Conservation (phyloP, 2,797 vertebrate genomes). For the Typhlichthys eigenmanni region DNA sequence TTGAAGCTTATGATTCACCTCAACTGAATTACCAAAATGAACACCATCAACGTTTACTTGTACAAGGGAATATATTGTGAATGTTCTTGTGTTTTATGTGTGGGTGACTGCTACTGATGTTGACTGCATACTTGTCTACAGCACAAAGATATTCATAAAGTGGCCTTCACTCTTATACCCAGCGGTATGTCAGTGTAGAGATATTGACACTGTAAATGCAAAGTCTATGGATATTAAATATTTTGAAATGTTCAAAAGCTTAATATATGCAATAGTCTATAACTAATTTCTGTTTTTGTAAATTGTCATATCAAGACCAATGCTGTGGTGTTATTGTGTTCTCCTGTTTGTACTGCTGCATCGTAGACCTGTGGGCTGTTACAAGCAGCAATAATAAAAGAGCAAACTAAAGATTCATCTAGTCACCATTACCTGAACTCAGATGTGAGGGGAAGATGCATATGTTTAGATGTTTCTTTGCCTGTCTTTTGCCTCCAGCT, state of each 20-base stretch:
- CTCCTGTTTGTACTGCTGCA: constrained; percentile 3
- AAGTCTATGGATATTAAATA: constrained; percentile 26
- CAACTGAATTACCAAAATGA: constrained; percentile 10
- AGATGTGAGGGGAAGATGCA: no score
- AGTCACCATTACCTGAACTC: neutral
- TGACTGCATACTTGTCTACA: constrained; percentile 27
- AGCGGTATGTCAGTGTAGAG: constrained; percentile 22
- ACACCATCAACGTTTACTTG: constrained; percentile 13
- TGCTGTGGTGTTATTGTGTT: neutral
- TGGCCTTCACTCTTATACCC: constrained; percentile 36
- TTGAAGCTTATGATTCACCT: constrained; percentile 3
- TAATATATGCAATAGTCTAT: neutral
- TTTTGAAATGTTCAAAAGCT: constrained; percentile 31
- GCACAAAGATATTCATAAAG: constrained; percentile 23
- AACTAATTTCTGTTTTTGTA: neutral
- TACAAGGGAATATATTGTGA: constrained; percentile 10
- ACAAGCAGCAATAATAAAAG: neutral
- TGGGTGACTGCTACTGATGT: constrained; percentile 4
- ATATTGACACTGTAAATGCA: constrained; percentile 21
- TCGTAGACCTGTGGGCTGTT: neutral
- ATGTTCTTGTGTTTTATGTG: constrained; percentile 20
- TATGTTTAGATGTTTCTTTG: neutral
- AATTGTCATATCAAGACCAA: no score
- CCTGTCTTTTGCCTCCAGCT: neutral
- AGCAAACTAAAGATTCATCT: neutral